Percentiles rank a stretch among this genome's conserved stretches.
These are phyloP conservation scores for Aptenodytes forsteri DNA, from an alignment of 2,113 vertebrate species.

Conservation along the genomic window DNA sequence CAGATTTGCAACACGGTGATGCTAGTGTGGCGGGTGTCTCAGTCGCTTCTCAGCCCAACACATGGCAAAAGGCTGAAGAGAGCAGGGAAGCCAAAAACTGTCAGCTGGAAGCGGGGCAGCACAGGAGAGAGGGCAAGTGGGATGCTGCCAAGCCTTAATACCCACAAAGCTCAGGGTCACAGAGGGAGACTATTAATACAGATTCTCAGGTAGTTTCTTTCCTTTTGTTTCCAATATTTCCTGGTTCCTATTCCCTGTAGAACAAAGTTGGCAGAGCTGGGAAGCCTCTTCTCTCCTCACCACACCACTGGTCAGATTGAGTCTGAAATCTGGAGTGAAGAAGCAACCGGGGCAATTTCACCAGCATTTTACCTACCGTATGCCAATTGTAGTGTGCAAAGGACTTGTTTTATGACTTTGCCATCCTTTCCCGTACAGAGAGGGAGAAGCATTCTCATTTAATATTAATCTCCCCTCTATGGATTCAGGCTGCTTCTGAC, in stretches of 20 bases:
- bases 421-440: neutral
- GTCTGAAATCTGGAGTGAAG: neutral
- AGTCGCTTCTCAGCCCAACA: neutral
- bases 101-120: neutral
- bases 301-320: neutral
- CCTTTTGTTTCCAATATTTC: neutral
- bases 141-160: neutral
- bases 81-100: neutral
- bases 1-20: fast-evolving
- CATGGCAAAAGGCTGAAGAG: neutral
- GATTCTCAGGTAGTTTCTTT: neutral
- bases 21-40: neutral
- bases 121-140: neutral
- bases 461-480: conserved; percentile 39
- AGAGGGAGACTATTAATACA: neutral
- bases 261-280: neutral
- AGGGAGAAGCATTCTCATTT: conserved; percentile 11
- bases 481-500: conserved; percentile 25
- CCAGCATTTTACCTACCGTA: neutral
- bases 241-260: neutral
- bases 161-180: neutral
- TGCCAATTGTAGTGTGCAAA: neutral
- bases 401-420: neutral
- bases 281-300: neutral
- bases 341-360: neutral